Percentiles rank a stretch among this genome's conserved stretches.
Conservation (phyloP, 53 echinoderm and acorn worm species). For the Pentamera pediparva region DNA sequence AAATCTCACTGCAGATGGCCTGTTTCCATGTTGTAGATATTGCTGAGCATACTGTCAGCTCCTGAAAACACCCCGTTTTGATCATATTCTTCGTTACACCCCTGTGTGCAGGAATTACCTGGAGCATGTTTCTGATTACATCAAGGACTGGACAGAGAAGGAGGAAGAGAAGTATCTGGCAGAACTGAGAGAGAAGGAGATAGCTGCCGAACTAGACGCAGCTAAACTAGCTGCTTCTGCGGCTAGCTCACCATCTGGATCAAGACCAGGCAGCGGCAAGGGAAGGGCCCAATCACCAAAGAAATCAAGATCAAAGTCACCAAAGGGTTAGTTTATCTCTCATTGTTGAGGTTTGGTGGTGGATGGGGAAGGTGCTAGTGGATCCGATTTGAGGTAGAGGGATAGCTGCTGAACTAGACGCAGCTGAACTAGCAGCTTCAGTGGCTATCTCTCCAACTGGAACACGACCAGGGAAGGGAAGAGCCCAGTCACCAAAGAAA, state of each 20-base stretch:
- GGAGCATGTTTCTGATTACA: conserved; percentile 79
- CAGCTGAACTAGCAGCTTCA: conserved; percentile 37
- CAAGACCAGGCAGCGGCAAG: conserved; percentile 81
- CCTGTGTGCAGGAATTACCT: conserved; percentile 66
- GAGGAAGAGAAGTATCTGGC: conserved; percentile 81
- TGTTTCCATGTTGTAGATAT: no score
- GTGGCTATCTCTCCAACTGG: conserved; percentile 51
- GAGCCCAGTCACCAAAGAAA: conserved; percentile 86
- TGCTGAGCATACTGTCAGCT: no score
- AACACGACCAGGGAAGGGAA: conserved; percentile 75
- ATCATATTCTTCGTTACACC: no score
- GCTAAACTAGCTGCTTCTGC: conserved; percentile 40
- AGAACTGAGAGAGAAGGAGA: conserved; percentile 61
- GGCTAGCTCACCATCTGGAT: conserved; percentile 53
- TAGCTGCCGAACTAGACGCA: conserved; percentile 60
- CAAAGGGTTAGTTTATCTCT: conserved; percentile 60
- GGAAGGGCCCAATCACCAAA: conserved; percentile 77
- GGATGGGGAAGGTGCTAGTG: no score
- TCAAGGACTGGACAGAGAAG: conserved; percentile 58
- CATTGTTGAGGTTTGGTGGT: no score
- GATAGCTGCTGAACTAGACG: conserved; percentile 58
- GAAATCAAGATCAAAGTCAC: conserved; percentile 93
- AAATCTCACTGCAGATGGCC: no score
- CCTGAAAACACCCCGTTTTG: no score
- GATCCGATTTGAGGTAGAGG: conserved; percentile 70